Percentiles rank a stretch among this genome's conserved stretches.
Conservation (phyloP, 2,888 invertebrate species). For the Pyrgus malvae region DNA sequence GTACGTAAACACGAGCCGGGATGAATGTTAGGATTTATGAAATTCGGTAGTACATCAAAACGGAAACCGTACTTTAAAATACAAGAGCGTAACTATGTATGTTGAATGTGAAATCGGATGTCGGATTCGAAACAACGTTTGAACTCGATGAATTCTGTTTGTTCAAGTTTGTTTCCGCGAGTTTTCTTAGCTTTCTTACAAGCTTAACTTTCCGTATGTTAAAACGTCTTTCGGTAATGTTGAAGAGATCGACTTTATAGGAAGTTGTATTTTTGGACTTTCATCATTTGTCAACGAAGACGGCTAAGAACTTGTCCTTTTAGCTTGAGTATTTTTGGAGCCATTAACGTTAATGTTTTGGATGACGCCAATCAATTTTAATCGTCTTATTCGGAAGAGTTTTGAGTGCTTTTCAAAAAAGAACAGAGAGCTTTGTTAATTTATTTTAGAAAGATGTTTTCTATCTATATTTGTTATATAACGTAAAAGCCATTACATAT, state of each 20-base stretch:
- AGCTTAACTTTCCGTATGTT: background rate
- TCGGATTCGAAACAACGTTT: slow-evolving; percentile 9
- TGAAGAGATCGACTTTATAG: background rate
- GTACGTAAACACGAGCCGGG: background rate
- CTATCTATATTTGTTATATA: too few relatives aligned
- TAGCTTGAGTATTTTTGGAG: background rate
- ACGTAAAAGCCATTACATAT: too few relatives aligned
- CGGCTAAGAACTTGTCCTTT: background rate
- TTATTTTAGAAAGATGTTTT: too few relatives aligned
- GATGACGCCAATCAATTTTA: background rate
- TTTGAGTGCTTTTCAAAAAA: too few relatives aligned
- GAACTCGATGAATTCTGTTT: slow-evolving; percentile 15
- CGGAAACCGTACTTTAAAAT: slow-evolving; percentile 1
- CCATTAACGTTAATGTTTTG: slow-evolving; percentile 1
- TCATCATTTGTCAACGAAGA: background rate
- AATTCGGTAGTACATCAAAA: slow-evolving; percentile 4
- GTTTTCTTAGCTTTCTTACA: background rate
- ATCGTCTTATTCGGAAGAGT: too few relatives aligned
- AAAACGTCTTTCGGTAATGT: background rate
- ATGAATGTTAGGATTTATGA: slow-evolving; percentile 11
- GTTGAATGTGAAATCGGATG: slow-evolving; percentile 14
- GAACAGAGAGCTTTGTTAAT: background rate
- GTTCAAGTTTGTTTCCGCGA: slow-evolving; percentile 1
- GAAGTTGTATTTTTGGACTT: background rate
- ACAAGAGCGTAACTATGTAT: background rate